Base-by-base conservation (phyloP, 2,113 vertebrate species). In the Oreochromis spilurus region DNA sequence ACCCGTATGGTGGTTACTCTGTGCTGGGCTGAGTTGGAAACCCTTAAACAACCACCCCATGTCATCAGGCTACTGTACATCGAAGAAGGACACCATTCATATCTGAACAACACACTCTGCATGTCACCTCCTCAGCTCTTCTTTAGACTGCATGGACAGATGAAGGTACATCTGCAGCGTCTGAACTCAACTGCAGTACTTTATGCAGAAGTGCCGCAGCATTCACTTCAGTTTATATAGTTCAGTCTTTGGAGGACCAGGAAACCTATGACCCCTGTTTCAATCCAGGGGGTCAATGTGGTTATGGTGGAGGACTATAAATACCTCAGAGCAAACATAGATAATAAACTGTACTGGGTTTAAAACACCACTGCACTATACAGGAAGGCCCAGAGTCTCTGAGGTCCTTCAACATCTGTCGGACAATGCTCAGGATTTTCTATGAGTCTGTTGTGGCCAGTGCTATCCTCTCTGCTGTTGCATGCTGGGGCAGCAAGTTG, bases 401-500 rank as follows among this genome's bases (percentile, higher is more conserved):
- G 29, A 60, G 31, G 57, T 10, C 57, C 13, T 60, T 60, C 16
- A 60, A 17, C 57, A 60, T 60, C 57, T 60, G 57, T 17, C 16
- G 0, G 14, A 60, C 57, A 60, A 34, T 34, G 14, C 57, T 60
- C 26, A 17, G 57, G 57, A 60, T 60, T 34, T 60, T 60, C 29
- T 34, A 17, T 2, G 57, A 60, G 8, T 34, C 16, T 60, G 57
- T 58, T 58, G 57, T 2, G 57, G 57, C 3, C 57, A 60, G 57
- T 10, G 29, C 14, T 19, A 10, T 60, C 8, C 5, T 31, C 57
- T 60, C 3, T 60, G 57, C 26, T 60, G 26, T 6, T 31, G 26
- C 57, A 60, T 31, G 14, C 57, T 60, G 57, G 29, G 0, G 7
- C 8, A 60, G 1, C 57, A 31, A 2, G 8, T 0, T 17, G 57